Conservation (phyloP, 2,888 invertebrate genomes). For the Athripsodes cinereus region DNA sequence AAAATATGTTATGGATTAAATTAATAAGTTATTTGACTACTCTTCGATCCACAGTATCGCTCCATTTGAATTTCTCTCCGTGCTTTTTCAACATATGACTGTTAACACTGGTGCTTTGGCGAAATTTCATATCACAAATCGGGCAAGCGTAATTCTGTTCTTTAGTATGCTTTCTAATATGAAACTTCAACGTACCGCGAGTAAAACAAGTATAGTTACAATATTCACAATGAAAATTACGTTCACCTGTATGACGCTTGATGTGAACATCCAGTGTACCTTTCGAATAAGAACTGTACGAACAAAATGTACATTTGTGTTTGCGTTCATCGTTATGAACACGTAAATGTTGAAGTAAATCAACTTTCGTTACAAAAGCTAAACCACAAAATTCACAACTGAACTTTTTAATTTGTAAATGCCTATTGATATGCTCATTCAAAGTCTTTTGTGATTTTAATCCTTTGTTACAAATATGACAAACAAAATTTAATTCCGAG, state of each 20-base stretch:
- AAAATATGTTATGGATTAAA: too few species aligned
- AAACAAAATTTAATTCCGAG: conserved; percentile 35
- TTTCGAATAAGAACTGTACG: conserved; percentile 38
- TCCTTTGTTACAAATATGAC: conserved; percentile 40
- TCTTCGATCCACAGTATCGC: conserved; percentile 32
- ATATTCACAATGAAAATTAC: conserved; percentile 38
- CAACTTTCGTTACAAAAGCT: conserved; percentile 45
- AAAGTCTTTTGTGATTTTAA: conserved; percentile 42
- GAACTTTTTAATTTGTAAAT: conserved; percentile 43
- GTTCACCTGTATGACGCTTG: conserved; percentile 44
- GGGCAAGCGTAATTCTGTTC: conserved; percentile 44
- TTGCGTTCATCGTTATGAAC: conserved; percentile 36
- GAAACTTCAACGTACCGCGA: conserved; percentile 38
- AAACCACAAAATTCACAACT: conserved; percentile 47
- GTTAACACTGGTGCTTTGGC: conserved; percentile 45
- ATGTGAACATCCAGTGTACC: conserved; percentile 42
- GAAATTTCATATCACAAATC: conserved; percentile 40
- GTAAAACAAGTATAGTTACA: conserved; percentile 41
- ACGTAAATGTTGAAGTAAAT: conserved; percentile 41
- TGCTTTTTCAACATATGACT: conserved; percentile 45
- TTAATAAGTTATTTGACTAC: conserved; percentile 13
- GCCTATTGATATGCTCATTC: conserved; percentile 41
- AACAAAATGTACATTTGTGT: conserved; percentile 42
- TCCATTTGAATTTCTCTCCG: conserved; percentile 41
- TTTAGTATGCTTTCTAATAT: conserved; percentile 41